Conservation (phyloP, 2,113 vertebrate species). For the Phyllostomus hastatus region DNA sequence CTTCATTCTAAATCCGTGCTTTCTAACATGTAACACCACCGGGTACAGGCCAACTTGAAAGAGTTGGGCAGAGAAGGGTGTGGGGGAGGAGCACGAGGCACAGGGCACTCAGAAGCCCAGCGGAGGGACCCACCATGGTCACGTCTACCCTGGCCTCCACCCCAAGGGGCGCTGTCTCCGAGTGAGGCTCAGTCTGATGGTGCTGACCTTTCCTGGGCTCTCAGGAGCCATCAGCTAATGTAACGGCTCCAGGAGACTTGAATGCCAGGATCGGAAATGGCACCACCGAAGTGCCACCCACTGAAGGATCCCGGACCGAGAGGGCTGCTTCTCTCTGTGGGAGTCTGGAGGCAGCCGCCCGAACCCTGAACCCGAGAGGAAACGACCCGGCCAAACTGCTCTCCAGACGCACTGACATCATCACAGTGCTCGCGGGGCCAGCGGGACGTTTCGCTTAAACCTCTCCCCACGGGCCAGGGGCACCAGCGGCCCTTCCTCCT, state of each 20-base stretch:
- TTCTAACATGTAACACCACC: background rate
- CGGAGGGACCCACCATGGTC: background rate
- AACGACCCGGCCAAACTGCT: background rate
- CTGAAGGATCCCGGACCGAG: background rate
- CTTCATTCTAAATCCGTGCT: background rate
- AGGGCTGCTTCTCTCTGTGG: background rate
- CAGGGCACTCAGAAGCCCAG: background rate
- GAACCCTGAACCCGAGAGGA: background rate
- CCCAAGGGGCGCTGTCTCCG: background rate
- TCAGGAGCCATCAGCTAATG: background rate
- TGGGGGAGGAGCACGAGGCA: no score
- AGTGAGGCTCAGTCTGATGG: background rate
- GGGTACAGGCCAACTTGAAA: background rate
- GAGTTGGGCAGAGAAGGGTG: background rate
- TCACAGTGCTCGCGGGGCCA: background rate
- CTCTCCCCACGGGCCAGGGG: background rate
- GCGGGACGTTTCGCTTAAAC: background rate
- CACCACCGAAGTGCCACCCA: background rate
- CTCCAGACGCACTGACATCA: fast-evolving
- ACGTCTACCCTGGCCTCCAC: background rate
- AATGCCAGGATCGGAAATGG: constrained; percentile 63
- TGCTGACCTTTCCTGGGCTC: constrained; percentile 58
- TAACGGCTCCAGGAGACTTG: constrained; percentile 25
- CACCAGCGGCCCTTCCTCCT: background rate
- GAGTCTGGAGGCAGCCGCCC: background rate